Evolutionary conservation across 2,888 invertebrate genomes (phyloP).

Genomic region (Melikaiella ostensackeni): DNA sequence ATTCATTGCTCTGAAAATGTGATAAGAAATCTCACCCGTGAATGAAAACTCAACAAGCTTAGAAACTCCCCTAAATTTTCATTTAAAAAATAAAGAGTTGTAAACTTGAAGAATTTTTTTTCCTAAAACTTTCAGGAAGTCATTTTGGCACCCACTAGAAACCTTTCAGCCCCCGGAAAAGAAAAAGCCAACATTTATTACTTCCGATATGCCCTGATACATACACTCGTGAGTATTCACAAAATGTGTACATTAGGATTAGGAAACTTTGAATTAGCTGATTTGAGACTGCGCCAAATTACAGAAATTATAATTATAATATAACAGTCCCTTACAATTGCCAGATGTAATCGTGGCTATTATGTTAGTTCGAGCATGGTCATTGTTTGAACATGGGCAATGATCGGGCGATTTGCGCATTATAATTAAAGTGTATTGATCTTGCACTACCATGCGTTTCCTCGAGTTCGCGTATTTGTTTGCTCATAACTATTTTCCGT

Average conservation of each 20-base stretch:
- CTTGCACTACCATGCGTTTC: slow-evolving; percentile 21
- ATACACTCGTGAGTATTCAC: no score
- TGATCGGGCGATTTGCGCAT: slow-evolving; percentile 31
- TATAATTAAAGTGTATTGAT: slow-evolving; percentile 33
- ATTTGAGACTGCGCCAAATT: slow-evolving; percentile 17
- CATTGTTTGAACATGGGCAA: slow-evolving; percentile 29
- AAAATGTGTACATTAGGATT: not conserved
- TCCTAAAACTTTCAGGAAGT: no score
- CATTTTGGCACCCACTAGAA: no score
- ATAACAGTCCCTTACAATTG: slow-evolving; percentile 29
- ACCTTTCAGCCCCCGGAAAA: no score
- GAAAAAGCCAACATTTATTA: no score
- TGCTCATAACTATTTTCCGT: slow-evolving; percentile 26
- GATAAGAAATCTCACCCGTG: no score
- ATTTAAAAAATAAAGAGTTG: no score
- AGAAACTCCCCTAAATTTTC: no score
- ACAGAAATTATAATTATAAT: slow-evolving; percentile 26
- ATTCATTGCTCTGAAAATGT: no score
- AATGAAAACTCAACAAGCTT: no score
- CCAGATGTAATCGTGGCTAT: slow-evolving; percentile 36
- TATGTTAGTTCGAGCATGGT: slow-evolving; percentile 29
- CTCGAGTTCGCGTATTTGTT: slow-evolving; percentile 28
- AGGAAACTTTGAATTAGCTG: not conserved
- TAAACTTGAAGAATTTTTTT: no score
- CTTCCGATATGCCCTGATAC: no score